phyloP scores from a whole-genome alignment of 2,113 vertebrate species.

The Pogonocichla stellata region DNA sequence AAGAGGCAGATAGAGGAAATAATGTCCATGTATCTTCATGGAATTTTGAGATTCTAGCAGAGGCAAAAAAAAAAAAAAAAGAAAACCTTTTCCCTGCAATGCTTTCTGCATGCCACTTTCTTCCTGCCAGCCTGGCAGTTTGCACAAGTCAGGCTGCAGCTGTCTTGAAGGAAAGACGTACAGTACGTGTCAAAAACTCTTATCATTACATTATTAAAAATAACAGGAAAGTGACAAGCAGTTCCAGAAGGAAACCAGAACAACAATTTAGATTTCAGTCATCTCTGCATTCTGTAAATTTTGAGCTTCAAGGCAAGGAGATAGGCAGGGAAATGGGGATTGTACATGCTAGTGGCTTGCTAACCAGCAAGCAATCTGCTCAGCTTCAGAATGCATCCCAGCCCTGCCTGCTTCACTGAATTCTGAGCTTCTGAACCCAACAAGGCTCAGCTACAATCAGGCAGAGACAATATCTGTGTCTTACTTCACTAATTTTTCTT shows the following conservation, averaged over 20 bases:
- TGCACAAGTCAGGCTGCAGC: conserved; percentile 5
- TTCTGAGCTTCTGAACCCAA: background rate
- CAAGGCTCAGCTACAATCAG: background rate
- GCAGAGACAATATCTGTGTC: background rate
- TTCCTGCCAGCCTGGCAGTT: conserved; percentile 53
- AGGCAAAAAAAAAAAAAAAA: background rate
- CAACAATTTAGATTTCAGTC: background rate
- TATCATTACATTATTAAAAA: conserved; percentile 25
- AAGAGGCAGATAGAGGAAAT: background rate
- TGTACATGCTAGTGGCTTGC: background rate
- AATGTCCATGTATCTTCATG: background rate
- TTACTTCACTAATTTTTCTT: background rate
- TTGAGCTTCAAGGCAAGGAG: background rate
- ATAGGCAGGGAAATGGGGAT: background rate
- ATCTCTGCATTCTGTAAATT: background rate
- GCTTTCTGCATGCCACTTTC: background rate
- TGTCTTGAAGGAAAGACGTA: conserved; percentile 7
- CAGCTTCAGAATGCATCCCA: conserved; percentile 6
- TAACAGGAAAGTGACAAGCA: conserved; percentile 31
- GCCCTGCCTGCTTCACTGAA: background rate
- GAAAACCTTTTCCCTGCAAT: background rate
- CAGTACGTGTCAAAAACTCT: conserved; percentile 18
- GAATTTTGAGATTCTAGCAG: background rate
- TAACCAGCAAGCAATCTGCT: conserved; percentile 1
- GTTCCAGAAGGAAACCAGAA: conserved; percentile 41